Percentiles rank a stretch among this genome's conserved stretches.
These are phyloP conservation scores for Champsocephalus gunnari DNA, from an alignment of 2,797 vertebrate genomes.

Conservation along the genomic window DNA sequence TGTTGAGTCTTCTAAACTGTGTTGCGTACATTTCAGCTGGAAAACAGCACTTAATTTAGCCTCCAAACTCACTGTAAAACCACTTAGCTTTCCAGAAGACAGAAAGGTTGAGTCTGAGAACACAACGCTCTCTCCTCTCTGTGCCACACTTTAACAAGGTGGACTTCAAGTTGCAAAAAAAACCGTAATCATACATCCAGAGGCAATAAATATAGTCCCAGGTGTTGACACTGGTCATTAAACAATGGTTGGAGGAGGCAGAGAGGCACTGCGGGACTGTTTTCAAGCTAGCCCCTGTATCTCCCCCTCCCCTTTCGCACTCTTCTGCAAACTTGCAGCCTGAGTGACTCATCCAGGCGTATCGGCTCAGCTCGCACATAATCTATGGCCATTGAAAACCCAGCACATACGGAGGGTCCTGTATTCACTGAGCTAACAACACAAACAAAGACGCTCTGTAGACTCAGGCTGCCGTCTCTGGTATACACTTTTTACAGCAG, in stretches of 20 bases:
- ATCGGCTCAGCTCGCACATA: constrained; percentile 76
- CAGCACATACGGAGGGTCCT: constrained; percentile 47
- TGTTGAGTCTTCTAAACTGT: constrained; percentile 36
- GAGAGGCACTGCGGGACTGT: constrained; percentile 69
- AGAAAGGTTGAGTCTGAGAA: constrained; percentile 41
- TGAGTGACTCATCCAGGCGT: constrained; percentile 87
- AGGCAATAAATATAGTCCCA: constrained; percentile 29
- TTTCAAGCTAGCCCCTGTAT: constrained; percentile 64
- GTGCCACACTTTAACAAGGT: constrained; percentile 23
- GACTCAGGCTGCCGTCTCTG: not conserved
- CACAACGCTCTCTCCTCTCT: constrained; percentile 29
- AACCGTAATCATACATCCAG: constrained; percentile 13
- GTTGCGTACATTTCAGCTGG: constrained; percentile 17
- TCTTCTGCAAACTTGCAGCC: constrained; percentile 87
- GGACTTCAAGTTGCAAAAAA: constrained; percentile 27
- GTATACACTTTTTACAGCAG: not conserved
- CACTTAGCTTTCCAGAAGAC: constrained; percentile 36
- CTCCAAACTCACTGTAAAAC: not conserved
- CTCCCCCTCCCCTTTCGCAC: constrained; percentile 72
- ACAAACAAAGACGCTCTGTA: constrained; percentile 15
- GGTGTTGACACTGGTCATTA: constrained; percentile 44
- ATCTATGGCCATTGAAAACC: constrained; percentile 65
- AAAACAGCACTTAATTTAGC: constrained; percentile 1
- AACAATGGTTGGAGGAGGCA: constrained; percentile 54
- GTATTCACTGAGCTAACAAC: constrained; percentile 19